Conservation (phyloP, 2,888 invertebrate genomes). For the Alviniconcha strummeri region DNA sequence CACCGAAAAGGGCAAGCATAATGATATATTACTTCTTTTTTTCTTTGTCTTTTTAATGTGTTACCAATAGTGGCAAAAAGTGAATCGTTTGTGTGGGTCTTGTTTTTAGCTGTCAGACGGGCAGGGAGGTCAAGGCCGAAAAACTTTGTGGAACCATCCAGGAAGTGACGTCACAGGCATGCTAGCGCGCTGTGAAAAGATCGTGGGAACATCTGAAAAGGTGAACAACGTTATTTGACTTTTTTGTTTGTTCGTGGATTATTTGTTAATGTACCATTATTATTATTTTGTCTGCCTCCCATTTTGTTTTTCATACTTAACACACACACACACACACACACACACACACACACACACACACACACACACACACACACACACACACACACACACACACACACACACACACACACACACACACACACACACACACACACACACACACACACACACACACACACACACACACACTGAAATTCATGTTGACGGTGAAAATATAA, state of each 20-base stretch:
- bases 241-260: too few species aligned
- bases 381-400: not conserved
- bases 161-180: constrained; percentile 47
- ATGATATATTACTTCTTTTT: too few species aligned
- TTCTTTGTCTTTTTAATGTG: too few species aligned
- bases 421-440: not conserved
- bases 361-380: constrained; percentile 1
- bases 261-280: too few species aligned
- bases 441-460: not conserved
- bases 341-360: not conserved
- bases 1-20: too few species aligned
- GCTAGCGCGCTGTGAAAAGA: constrained; percentile 42
- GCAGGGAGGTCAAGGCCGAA: constrained; percentile 29
- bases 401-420: not conserved
- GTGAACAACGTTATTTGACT: not conserved
- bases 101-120: constrained; percentile 26
- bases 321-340: constrained; percentile 1
- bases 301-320: not conserved
- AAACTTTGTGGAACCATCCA: constrained; percentile 45
- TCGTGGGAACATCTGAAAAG: constrained; percentile 38
- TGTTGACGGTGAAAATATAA: too few species aligned
- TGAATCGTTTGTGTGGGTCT: too few species aligned
- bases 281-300: too few species aligned
- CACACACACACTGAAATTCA: not conserved
- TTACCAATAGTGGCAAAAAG: too few species aligned